Base-by-base conservation (phyloP, 2,113 vertebrate species). In the Phoenicopterus ruber region DNA sequence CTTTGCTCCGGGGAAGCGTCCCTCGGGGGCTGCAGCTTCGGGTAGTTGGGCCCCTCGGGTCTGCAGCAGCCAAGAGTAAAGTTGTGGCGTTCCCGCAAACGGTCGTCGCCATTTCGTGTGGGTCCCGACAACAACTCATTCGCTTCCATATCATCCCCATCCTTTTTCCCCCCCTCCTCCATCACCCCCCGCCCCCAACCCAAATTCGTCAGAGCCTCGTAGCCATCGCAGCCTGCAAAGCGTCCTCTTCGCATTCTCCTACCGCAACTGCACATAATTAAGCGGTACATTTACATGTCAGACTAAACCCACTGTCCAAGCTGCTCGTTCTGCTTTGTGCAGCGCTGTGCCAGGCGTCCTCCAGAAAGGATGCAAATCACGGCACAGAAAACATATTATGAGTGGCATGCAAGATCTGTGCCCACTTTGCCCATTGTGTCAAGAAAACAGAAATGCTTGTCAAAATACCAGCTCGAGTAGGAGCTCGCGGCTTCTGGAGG, bases 401-500 rank as follows among this genome's bases (percentile, higher is more conserved):
- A 81, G 93, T 94, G 96, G 95, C 94, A 88, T 16, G 18, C 61
- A 4, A 92, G 95, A 96, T 76, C 85, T 7, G 82, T 83, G 93
- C 95, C 95, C 95, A 13, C 97, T 96, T 94, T 69, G 94, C 96
- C 96, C 95, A 86, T 92, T 82, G 97, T 96, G 97, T 97, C 96
- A 97, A 82, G 94, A 82, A 96, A 96, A 97, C 96, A 97, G 96
- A 97, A 92, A 97, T 95, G 96, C 96, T 95, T 97, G 96, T 97
- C 96, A 97, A 96, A 97, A 97, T 76, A 96, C 82, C 94, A 94
- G 96, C 96, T 93, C 95, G 65, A 90, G 88, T 59, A 77, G 86
- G 82, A 96, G 96, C 96, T 86, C 11, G 18, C 5, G 19, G 94
- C 96, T 97, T 94, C 96, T 97, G 95, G 72, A 92, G 90, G 95